Percentiles rank a stretch among this genome's conserved stretches.
phyloP scores from a whole-genome alignment of 2,797 vertebrate genomes.

The Gobionotothen gibberifrons region DNA sequence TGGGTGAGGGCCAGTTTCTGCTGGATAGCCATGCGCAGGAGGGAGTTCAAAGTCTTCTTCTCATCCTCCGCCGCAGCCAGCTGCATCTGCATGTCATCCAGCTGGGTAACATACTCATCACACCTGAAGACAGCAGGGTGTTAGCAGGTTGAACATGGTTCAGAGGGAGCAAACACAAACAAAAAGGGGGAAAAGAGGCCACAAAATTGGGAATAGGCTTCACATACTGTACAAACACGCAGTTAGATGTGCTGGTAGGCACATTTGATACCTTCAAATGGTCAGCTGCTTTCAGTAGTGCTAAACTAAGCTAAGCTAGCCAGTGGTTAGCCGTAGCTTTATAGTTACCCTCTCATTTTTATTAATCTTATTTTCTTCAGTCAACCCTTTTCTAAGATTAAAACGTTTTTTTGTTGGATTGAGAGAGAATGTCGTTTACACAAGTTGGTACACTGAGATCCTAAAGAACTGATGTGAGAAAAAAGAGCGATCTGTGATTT shows the following conservation, averaged over 20 bases:
- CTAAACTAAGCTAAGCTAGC: background rate
- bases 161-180: background rate
- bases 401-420: background rate
- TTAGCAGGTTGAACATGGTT: background rate
- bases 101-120: slow-evolving; percentile 94
- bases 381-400: background rate
- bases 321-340: background rate
- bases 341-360: background rate
- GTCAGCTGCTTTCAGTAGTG: background rate
- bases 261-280: background rate
- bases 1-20: slow-evolving; percentile 98
- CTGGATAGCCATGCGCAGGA: slow-evolving; percentile 98
- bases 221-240: too few relatives aligned
- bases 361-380: background rate
- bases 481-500: background rate
- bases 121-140: slow-evolving; percentile 68
- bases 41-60: slow-evolving; percentile 98
- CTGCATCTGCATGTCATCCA: slow-evolving; percentile 99
- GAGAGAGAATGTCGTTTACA: background rate
- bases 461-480: background rate
- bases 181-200: background rate
- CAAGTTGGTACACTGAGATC: background rate
- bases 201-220: background rate
- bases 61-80: slow-evolving; percentile 96
- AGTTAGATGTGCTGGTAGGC: background rate